phyloP scores from a whole-genome alignment of 2,797 vertebrate species.

The Platalea minor region DNA sequence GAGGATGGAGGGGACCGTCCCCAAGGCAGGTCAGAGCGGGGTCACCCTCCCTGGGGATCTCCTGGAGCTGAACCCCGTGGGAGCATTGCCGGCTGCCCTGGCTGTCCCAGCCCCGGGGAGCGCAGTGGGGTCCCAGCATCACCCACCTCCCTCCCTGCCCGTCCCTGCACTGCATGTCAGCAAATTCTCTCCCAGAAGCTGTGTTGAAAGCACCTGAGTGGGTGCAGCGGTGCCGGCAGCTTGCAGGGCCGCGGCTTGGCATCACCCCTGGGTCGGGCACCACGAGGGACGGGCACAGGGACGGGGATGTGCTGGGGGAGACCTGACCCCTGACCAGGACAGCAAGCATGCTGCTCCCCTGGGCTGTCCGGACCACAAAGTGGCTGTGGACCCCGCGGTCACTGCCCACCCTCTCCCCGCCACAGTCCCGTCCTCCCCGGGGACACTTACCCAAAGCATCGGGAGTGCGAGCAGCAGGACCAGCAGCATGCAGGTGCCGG shows the following conservation, averaged over 20 bases:
- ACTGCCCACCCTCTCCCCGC: background rate
- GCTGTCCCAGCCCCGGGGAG: background rate
- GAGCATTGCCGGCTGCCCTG: background rate
- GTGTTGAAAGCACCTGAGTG: background rate
- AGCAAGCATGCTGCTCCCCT: no score
- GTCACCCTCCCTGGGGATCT: background rate
- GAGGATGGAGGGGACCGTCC: background rate
- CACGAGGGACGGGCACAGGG: background rate
- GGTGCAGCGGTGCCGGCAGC: background rate
- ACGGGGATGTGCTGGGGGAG: background rate
- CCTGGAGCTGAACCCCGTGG: accelerated
- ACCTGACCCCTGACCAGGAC: background rate
- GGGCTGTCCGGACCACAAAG: accelerated
- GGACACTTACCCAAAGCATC: background rate
- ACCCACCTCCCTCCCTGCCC: background rate
- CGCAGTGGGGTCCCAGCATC: background rate
- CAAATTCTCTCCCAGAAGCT: background rate
- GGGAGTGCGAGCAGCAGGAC: background rate
- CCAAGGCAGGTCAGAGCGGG: accelerated
- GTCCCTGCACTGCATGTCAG: background rate
- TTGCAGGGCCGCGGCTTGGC: background rate
- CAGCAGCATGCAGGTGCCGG: background rate
- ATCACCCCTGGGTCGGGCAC: background rate
- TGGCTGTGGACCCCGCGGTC: background rate
- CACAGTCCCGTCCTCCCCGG: accelerated